phyloP scores from a whole-genome alignment of 2,888 invertebrate species.

The Palloptera scutellata region DNA sequence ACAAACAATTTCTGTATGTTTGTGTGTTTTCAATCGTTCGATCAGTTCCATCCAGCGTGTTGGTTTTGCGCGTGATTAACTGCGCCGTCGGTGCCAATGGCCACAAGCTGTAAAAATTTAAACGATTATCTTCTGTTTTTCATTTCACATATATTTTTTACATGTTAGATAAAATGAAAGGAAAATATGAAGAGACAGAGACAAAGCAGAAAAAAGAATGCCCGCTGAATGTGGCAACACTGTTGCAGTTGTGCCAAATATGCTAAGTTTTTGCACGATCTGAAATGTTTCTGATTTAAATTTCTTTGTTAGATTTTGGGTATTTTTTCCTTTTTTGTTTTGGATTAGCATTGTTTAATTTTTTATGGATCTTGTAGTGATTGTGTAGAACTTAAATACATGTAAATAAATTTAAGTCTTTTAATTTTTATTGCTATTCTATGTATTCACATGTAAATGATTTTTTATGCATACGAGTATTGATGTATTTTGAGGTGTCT shows the following conservation, averaged over 20 bases:
- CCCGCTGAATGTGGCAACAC: slow-evolving; percentile 8
- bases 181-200: too few species aligned
- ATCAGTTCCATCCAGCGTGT: not conserved
- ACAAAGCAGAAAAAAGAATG: too few species aligned
- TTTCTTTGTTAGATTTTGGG: not conserved
- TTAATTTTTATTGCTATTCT: not conserved
- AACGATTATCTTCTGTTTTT: too few species aligned
- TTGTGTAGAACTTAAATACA: not conserved
- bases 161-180: too few species aligned
- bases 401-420: not conserved
- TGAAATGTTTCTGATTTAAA: slow-evolving; percentile 17
- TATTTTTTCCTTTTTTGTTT: not conserved
- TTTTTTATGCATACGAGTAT: too few species aligned
- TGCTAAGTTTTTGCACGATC: slow-evolving; percentile 41
- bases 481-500: too few species aligned
- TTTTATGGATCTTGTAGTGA: not conserved
- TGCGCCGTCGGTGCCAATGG: slow-evolving; percentile 30
- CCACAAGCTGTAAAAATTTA: slow-evolving; percentile 19
- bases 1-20: slow-evolving; percentile 9
- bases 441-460: not conserved
- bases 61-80: not conserved
- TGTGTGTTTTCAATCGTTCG: not conserved
- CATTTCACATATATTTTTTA: too few species aligned
- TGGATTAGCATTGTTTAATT: not conserved
- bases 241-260: slow-evolving; percentile 20